These are phyloP conservation scores for Siniperca scherzeri DNA, from an alignment of 2,797 vertebrate genomes.

Conservation along the genomic window DNA sequence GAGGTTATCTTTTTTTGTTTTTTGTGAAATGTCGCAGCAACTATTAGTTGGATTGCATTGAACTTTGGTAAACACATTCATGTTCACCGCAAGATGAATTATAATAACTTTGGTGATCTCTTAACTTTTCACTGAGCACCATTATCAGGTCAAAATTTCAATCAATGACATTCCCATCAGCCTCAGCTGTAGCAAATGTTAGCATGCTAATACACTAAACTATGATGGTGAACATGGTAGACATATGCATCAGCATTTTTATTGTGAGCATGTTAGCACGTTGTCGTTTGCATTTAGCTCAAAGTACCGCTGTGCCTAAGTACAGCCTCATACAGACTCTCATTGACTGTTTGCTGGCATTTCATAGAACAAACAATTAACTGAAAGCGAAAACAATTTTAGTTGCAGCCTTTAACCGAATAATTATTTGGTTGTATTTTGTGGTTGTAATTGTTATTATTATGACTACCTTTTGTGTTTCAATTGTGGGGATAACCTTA, in stretches of 20 bases:
- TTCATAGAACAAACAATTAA: background rate
- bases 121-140: background rate
- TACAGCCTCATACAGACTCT: background rate
- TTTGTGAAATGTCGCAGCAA: too few species aligned
- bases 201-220: background rate
- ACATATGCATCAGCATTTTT: background rate
- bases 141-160: background rate
- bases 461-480: background rate
- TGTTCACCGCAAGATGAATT: background rate
- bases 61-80: too few species aligned
- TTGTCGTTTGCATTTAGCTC: background rate
- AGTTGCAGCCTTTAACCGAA: background rate
- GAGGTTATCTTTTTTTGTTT: background rate
- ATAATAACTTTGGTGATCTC: background rate
- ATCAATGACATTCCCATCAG: background rate
- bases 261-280: background rate
- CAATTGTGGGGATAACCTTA: background rate
- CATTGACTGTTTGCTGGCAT: background rate
- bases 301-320: background rate
- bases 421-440: background rate
- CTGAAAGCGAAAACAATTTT: background rate
- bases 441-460: background rate
- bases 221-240: background rate
- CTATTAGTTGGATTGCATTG: background rate
- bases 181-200: background rate